Percentiles rank a stretch among this genome's conserved stretches.
phyloP scores from a whole-genome alignment of 2,113 vertebrate species.

The Spea bombifrons region DNA sequence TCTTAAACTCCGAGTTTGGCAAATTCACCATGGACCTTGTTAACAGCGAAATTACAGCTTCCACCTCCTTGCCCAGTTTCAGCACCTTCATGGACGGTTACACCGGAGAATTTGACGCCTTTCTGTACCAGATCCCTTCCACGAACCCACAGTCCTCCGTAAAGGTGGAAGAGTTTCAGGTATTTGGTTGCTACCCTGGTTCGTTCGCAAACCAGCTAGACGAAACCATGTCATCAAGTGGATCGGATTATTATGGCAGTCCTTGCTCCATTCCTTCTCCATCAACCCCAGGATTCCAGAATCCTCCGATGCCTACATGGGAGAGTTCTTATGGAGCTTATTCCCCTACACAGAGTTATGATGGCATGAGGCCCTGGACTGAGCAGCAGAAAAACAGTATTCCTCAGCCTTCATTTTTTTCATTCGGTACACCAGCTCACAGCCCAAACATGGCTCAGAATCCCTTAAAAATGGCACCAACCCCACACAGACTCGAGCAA shows the following conservation, averaged over 20 bases:
- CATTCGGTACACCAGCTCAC: constrained; percentile 69
- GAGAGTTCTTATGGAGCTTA: constrained; percentile 81
- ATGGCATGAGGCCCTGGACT: constrained; percentile 72
- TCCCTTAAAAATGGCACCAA: constrained; percentile 62
- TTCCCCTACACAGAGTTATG: constrained; percentile 75
- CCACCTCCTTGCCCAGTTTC: constrained; percentile 80
- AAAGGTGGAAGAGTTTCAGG: constrained; percentile 87
- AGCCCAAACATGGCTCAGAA: constrained; percentile 59
- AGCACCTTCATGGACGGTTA: constrained; percentile 83
- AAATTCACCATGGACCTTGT: constrained; percentile 78
- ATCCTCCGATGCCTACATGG: constrained; percentile 73
- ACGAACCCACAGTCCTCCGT: constrained; percentile 59
- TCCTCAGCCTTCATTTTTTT: constrained; percentile 74
- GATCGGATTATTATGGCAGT: constrained; percentile 87
- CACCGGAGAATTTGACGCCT: constrained; percentile 77
- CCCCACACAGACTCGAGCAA: constrained; percentile 63
- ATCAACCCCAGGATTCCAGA: constrained; percentile 78
- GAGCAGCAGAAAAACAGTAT: constrained; percentile 66
- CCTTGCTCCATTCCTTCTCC: constrained; percentile 79
- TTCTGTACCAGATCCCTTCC: constrained; percentile 80
- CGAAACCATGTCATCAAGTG: constrained; percentile 78
- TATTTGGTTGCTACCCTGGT: constrained; percentile 88
- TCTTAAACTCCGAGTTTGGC: constrained; percentile 75
- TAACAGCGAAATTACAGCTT: constrained; percentile 62
- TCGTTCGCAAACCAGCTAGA: constrained; percentile 71